Percentiles rank a stretch among this genome's conserved stretches.
phyloP scores from a whole-genome alignment of 1,140 invertebrate genomes.

The Drosophila kohkoa region DNA sequence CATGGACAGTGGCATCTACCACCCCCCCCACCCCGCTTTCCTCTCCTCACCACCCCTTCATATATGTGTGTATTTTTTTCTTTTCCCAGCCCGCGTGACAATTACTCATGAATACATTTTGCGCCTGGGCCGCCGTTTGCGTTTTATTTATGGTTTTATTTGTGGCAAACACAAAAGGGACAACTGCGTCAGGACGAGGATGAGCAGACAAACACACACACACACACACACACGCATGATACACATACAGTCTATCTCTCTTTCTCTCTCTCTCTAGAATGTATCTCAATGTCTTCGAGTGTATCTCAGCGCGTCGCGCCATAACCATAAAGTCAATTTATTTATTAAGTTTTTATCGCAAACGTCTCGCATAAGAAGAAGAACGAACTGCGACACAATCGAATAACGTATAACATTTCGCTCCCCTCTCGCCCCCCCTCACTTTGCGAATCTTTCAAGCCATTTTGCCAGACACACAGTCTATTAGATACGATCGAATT shows the following conservation, averaged over 20 bases:
- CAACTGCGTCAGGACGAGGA: constrained; percentile 23
- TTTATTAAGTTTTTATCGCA: constrained; percentile 82
- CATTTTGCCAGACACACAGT: constrained; percentile 16
- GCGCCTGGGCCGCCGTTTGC: constrained; percentile 77
- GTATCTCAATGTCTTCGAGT: constrained; percentile 39
- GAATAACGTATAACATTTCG: not conserved
- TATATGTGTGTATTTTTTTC: too few species aligned
- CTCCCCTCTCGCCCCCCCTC: not conserved
- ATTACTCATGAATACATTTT: constrained; percentile 84
- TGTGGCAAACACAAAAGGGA: constrained; percentile 80
- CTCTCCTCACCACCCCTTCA: not conserved
- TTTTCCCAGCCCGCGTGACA: constrained; percentile 62
- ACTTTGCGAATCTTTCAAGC: too few species aligned
- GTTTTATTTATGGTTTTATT: constrained; percentile 84
- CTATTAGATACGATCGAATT: constrained; percentile 25
- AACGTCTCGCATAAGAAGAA: constrained; percentile 57
- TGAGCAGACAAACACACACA: constrained; percentile 28
- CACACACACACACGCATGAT: not conserved
- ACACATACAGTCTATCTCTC: not conserved
- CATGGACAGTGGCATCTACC: constrained; percentile 32
- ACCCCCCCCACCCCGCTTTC: not conserved
- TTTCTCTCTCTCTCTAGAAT: constrained; percentile 15
- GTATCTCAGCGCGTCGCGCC: constrained; percentile 58
- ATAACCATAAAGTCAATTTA: constrained; percentile 80
- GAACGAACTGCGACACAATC: constrained; percentile 24